Base-by-base conservation (phyloP, 2,113 vertebrate genomes). In the Trematomus loennbergii region DNA sequence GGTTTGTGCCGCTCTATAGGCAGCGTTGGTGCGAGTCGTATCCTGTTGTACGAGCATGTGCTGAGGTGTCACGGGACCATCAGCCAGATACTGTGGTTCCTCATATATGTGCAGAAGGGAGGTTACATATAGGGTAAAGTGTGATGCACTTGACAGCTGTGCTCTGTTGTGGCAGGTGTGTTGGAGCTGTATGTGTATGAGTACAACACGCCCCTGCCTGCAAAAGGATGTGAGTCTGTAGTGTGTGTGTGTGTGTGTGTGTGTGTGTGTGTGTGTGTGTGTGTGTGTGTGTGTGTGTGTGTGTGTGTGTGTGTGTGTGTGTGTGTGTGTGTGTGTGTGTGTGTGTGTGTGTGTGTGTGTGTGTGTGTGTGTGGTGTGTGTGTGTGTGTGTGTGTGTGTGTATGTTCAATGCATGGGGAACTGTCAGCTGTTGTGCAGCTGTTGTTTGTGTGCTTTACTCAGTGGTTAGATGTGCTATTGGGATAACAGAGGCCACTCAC, bases 161-260 rank as follows among this genome's bases (percentile, higher is more conserved):
- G 87, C 70, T 84, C 73, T 89, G 81, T 87, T 87, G 87, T 83
- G 79, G 86, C 91, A 93, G 89, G 91, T 92, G 92, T 84, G 88
- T 76, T 61, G 16, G 57, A 70, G 81, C 77, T 85, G 84, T 83
- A 65, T 84, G 74, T 90, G 83, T 61, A 80, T 64, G 36, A 82
- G 63, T 78, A 59, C 58, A 78, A 83, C 83, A 88, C 81, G 5
- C 75, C 86, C 48, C 72, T 79, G 86, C 86, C 84, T 86, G 81
- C 65, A 84, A 75, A 65, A 86, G 70, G 52, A 79, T 45, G 18
- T 76, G 60, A 61, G 79, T 11, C 48, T 71, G 66, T 46, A 49
- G 29, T 3, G 29, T 29, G 29, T 29, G 29, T 29, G 29, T 29
- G 29, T 29, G 29, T 52, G n/a, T 3, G 29, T 3, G 29, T 29